Percentiles rank a stretch among this genome's conserved stretches.
These are phyloP conservation scores for Otus sunia DNA, from an alignment of 2,113 vertebrate species.

Conservation along the genomic window DNA sequence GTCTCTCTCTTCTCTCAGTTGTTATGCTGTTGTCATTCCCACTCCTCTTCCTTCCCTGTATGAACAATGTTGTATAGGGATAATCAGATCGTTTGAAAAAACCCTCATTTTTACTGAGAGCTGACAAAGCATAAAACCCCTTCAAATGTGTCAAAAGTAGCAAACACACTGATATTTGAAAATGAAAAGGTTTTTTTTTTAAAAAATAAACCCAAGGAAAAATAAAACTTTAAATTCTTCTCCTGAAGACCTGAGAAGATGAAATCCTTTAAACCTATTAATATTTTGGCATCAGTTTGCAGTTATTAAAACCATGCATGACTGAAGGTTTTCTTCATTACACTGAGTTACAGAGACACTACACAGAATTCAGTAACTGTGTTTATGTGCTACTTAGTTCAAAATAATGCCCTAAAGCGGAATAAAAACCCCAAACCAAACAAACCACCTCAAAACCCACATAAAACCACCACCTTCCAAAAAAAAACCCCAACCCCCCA, in stretches of 20 bases:
- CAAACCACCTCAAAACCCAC: accelerated
- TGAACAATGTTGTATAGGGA: neutral
- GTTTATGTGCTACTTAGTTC: neutral
- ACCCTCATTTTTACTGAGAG: neutral
- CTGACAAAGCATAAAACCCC: neutral
- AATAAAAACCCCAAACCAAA: neutral
- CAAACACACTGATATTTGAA: neutral
- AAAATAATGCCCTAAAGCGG: neutral
- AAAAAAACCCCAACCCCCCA: accelerated
- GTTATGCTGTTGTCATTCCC: neutral
- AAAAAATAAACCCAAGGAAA: neutral
- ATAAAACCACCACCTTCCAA: neutral
- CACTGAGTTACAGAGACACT: neutral
- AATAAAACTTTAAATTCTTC: neutral
- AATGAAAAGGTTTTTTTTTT: neutral
- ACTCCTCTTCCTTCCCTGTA: neutral
- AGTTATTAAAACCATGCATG: neutral
- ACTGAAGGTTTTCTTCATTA: conserved; percentile 4
- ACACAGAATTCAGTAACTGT: neutral
- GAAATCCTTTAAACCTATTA: conserved; percentile 27
- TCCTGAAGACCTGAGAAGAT: neutral
- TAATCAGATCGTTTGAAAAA: neutral
- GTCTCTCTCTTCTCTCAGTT: neutral
- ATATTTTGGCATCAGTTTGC: conserved; percentile 13
- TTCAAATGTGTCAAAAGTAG: neutral